phyloP scores from a whole-genome alignment of 2,888 invertebrate species.

The Dusona sp. region DNA sequence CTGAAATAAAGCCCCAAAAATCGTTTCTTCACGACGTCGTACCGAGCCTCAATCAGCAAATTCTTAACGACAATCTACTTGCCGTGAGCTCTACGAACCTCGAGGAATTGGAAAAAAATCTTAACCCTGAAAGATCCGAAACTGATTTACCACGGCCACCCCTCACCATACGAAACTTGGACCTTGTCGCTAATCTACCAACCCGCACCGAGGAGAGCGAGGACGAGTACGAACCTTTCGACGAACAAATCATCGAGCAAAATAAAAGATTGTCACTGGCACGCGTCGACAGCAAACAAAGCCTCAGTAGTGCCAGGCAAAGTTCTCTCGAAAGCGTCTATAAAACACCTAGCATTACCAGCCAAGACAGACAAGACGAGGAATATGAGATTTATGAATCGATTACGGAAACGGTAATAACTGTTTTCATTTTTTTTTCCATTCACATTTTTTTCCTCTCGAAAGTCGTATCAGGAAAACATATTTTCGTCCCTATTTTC shows the following conservation, averaged over 20 bases:
- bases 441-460: background rate
- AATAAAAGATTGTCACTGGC: slow-evolving; percentile 72
- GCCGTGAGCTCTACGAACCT: slow-evolving; percentile 13
- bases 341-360: slow-evolving; percentile 76
- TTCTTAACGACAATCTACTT: slow-evolving; percentile 52
- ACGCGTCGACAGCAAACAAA: slow-evolving; percentile 77
- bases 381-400: slow-evolving; percentile 81
- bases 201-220: slow-evolving; percentile 79
- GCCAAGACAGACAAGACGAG: slow-evolving; percentile 76
- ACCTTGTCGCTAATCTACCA: slow-evolving; percentile 81
- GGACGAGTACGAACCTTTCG: slow-evolving; percentile 81
- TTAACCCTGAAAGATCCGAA: slow-evolving; percentile 59
- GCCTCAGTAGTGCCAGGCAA: slow-evolving; percentile 74
- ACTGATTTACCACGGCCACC: slow-evolving; percentile 74
- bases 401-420: slow-evolving; percentile 79
- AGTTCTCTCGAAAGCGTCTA: slow-evolving; percentile 80
- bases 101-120: slow-evolving; percentile 54
- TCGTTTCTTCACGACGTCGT: slow-evolving; percentile 76
- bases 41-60: slow-evolving; percentile 49
- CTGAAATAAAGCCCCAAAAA: slow-evolving; percentile 70
- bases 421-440: background rate
- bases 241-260: slow-evolving; percentile 77
- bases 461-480: background rate
- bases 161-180: slow-evolving; percentile 75
- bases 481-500: background rate